Percentiles rank a stretch among this genome's conserved stretches.
Conservation (phyloP, 2,888 invertebrate species). For the Stegophylla sp. region DNA sequence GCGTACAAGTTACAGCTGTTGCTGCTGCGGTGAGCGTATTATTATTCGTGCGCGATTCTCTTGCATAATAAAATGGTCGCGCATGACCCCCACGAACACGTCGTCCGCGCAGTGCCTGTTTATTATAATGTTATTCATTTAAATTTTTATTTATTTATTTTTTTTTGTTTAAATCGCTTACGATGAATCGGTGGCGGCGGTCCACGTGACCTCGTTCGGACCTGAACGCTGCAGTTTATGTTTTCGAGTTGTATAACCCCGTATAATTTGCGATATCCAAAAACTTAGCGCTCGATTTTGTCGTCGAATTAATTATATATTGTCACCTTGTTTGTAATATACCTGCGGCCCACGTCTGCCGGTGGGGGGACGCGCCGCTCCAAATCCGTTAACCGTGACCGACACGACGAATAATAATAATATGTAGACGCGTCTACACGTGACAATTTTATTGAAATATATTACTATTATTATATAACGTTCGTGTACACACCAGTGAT, state of each 20-base stretch:
- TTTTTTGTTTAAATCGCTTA: background rate
- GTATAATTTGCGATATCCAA: background rate
- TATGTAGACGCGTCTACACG: no score
- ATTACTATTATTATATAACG: no score
- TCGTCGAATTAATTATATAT: background rate
- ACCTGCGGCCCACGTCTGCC: background rate
- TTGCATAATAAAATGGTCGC: conserved; percentile 20
- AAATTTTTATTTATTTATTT: background rate
- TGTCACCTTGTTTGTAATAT: no score
- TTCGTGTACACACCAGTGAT: no score
- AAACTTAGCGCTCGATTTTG: background rate
- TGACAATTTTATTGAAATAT: no score
- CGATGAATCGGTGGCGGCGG: background rate
- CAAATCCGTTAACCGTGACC: background rate
- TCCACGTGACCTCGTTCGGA: background rate
- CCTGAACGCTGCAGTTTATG: background rate
- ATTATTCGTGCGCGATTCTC: conserved; percentile 1
- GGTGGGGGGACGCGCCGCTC: background rate
- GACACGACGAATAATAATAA: no score
- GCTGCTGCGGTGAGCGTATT: no score
- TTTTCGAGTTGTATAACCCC: background rate
- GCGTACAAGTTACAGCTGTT: no score
- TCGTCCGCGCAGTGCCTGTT: background rate
- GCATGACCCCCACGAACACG: conserved; percentile 22
- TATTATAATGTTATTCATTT: background rate